Evolutionary conservation across 2,888 invertebrate genomes (phyloP).

Genomic region (Cheilosia urbana): DNA sequence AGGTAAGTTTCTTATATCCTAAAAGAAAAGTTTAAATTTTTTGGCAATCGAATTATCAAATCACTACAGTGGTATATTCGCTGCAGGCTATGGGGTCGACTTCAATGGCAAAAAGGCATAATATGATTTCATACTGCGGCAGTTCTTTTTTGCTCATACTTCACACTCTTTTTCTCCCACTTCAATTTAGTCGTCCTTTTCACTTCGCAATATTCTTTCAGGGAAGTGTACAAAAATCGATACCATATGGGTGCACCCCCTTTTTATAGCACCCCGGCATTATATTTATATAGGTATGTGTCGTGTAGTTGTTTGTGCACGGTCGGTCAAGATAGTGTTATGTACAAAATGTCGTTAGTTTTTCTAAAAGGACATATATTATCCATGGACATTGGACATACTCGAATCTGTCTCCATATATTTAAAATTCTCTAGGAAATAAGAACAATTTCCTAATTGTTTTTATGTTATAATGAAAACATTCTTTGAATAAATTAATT

Average conservation of each 20-base stretch:
- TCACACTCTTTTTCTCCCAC: conserved; percentile 19
- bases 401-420: not conserved
- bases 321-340: conserved; percentile 36
- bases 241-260: conserved; percentile 59
- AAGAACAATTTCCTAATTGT: not conserved
- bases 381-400: too few relatives aligned
- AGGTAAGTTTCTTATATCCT: conserved; percentile 87
- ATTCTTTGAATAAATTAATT: too few relatives aligned
- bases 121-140: conserved; percentile 67
- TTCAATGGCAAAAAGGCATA: conserved; percentile 32
- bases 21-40: conserved; percentile 1
- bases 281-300: conserved; percentile 4
- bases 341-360: conserved; percentile 5
- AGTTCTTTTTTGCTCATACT: conserved; percentile 33
- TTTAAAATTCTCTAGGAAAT: not conserved
- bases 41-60: not conserved
- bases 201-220: conserved; percentile 28
- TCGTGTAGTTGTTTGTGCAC: conserved; percentile 23
- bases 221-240: conserved; percentile 51
- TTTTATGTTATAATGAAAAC: not conserved
- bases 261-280: conserved; percentile 38
- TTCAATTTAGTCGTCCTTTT: conserved; percentile 37
- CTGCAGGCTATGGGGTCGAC: conserved; percentile 76
- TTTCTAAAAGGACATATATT: conserved; percentile 1
- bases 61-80: not conserved